These are phyloP conservation scores for Melieria crassipennis DNA, from an alignment of 2,888 invertebrate species.

Conservation along the genomic window DNA sequence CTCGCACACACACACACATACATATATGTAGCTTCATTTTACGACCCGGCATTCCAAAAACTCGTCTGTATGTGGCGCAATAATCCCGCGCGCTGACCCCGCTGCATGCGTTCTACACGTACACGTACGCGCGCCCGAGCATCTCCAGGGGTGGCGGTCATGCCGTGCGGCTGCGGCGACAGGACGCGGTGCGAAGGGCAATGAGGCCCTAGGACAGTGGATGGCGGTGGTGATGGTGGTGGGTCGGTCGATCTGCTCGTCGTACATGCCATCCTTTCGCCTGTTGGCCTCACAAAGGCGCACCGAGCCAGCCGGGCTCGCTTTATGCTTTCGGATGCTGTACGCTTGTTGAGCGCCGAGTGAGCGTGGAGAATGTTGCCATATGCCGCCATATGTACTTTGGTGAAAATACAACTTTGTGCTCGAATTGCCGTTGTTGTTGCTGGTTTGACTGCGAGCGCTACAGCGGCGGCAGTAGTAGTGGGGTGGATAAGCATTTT, in stretches of 20 bases:
- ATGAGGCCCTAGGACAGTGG: too few species aligned
- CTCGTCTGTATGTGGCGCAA: conserved; percentile 22
- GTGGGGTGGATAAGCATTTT: conserved; percentile 34
- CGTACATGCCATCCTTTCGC: too few species aligned
- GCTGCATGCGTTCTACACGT: background rate
- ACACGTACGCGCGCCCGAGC: conserved; percentile 23
- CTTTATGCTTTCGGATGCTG: conserved; percentile 10
- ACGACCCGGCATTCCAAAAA: conserved; percentile 48
- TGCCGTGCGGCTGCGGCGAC: background rate
- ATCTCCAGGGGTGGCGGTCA: background rate
- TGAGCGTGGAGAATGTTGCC: conserved; percentile 54
- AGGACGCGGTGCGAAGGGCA: background rate
- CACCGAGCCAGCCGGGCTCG: background rate
- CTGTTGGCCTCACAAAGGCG: too few species aligned
- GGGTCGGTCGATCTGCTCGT: background rate
- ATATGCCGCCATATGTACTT: conserved; percentile 52
- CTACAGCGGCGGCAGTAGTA: conserved; percentile 45
- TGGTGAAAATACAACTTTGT: conserved; percentile 27
- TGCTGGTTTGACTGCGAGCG: conserved; percentile 44
- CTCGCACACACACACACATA: conserved; percentile 7
- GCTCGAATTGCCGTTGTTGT: conserved; percentile 20
- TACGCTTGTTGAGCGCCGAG: conserved; percentile 26
- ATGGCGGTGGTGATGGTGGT: conserved; percentile 23
- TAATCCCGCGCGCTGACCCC: background rate
- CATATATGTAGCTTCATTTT: conserved; percentile 46